phyloP scores from a whole-genome alignment of 2,113 vertebrate genomes.

The Vimba vimba region DNA sequence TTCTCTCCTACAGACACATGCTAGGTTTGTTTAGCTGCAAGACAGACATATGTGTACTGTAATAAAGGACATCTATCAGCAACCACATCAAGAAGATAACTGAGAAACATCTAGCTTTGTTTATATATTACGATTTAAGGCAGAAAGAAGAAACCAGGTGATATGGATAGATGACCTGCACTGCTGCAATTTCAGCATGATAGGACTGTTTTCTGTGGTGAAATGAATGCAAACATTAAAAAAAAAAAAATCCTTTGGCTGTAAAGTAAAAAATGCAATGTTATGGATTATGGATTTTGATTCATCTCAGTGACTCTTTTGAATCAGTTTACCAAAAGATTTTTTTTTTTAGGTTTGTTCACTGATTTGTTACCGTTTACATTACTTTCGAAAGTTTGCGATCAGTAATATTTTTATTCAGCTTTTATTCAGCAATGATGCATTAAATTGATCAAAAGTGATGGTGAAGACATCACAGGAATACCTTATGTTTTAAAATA shows the following conservation, averaged over 20 bases:
- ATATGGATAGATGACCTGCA: not conserved
- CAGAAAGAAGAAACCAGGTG: not conserved
- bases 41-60: conserved; percentile 55
- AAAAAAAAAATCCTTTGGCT: too few relatives aligned
- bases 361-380: not conserved
- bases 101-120: conserved; percentile 56
- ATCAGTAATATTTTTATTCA: not conserved
- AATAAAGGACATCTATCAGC: conserved; percentile 66
- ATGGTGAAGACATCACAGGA: not conserved
- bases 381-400: not conserved
- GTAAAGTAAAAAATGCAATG: too few relatives aligned
- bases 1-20: conserved; percentile 54
- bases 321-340: not conserved
- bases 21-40: conserved; percentile 64
- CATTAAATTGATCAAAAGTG: not conserved
- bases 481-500: too few relatives aligned
- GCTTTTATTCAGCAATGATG: not conserved
- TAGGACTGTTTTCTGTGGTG: not conserved
- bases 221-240: not conserved
- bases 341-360: not conserved
- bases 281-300: too few relatives aligned
- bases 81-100: conserved; percentile 60
- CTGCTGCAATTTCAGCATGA: not conserved
- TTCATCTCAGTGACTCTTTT: not conserved
- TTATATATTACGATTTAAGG: conserved; percentile 62